These are phyloP conservation scores for Oreochromis aureus DNA, from an alignment of 2,113 vertebrate genomes.

Conservation along the genomic window DNA sequence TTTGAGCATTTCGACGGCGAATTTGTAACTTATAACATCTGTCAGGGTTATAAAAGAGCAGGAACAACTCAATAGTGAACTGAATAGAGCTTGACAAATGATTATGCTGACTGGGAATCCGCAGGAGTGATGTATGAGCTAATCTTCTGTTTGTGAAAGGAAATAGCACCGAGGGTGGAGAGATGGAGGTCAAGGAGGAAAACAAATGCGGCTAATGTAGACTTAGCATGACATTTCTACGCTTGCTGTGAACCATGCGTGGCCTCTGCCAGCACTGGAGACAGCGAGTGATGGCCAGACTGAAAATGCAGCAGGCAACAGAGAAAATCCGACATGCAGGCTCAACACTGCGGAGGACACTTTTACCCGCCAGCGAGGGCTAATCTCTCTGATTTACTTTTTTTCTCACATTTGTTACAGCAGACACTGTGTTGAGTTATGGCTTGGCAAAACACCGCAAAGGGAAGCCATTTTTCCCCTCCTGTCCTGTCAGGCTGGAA, in stretches of 20 bases:
- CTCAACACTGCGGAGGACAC: conserved; percentile 1
- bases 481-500: conserved; percentile 45
- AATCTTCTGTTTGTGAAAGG: conserved; percentile 56
- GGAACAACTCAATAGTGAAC: neutral
- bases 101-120: conserved; percentile 20
- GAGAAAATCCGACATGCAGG: conserved; percentile 3
- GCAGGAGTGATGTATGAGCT: conserved; percentile 50
- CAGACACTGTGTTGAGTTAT: conserved; percentile 45
- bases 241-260: conserved; percentile 30
- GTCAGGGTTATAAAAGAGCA: neutral
- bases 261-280: conserved; percentile 17
- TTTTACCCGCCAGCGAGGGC: neutral
- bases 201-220: conserved; percentile 38
- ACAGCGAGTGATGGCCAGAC: neutral
- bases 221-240: conserved; percentile 40
- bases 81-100: conserved; percentile 19
- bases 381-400: conserved; percentile 18
- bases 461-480: conserved; percentile 34
- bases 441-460: conserved; percentile 28
- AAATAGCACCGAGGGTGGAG: conserved; percentile 48
- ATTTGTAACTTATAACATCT: neutral
- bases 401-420: conserved; percentile 31
- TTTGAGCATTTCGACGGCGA: neutral
- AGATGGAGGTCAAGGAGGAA: conserved; percentile 12
- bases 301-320: neutral